Evolutionary conservation across 1,140 invertebrate species (phyloP), one percentile per base, ranked within the genome.

Genomic region (Medauroidea extradentata): DNA sequence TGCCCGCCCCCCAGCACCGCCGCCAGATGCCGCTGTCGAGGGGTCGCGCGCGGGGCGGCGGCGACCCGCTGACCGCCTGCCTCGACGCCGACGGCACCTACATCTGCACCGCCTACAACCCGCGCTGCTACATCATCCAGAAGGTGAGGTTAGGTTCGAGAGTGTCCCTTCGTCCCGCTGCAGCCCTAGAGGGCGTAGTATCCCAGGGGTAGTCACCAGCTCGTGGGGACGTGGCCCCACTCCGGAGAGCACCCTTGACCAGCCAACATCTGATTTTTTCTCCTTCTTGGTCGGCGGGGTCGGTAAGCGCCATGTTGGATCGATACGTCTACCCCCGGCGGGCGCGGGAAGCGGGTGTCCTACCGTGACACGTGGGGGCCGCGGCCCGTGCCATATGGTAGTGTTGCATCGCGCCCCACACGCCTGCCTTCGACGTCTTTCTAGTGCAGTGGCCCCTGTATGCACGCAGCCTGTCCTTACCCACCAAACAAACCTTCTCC

Each of bases 71-170:
- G 24, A 73, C 73, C 8, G 76, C 78, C 21, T 81, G 78, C 65
- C 67, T 81, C 7, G 80, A 82, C 63, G 75, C 79, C 9, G 77
- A 81, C 64, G 79, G 79, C 29, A 82, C 81, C 18, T 83, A 83
- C 70, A 77, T 83, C 54, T 83, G 81, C 65, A 81, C 79, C 16
- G 76, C 80, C 2, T 83, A 81, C 70, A 80, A 78, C 63, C 80
- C 81, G 2, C 69, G 81, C 44, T 83, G 81, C 69, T 83, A 80
- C 72, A 81, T 83, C 65, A 83, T 83, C 43, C 81, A 82, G 66
- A 83, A 83, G 79, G 81, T 83, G 70, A 57, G 58, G 56, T 62
- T 61, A 63, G 48, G 25, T 27, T 38, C 44, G 57, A n/a, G n/a
- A n/a, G 11, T 34, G 29, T 34, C 29, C 29, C 29, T 34, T 34